These are phyloP conservation scores for Plebejus argus DNA, from an alignment of 2,888 invertebrate species.

Conservation along the genomic window DNA sequence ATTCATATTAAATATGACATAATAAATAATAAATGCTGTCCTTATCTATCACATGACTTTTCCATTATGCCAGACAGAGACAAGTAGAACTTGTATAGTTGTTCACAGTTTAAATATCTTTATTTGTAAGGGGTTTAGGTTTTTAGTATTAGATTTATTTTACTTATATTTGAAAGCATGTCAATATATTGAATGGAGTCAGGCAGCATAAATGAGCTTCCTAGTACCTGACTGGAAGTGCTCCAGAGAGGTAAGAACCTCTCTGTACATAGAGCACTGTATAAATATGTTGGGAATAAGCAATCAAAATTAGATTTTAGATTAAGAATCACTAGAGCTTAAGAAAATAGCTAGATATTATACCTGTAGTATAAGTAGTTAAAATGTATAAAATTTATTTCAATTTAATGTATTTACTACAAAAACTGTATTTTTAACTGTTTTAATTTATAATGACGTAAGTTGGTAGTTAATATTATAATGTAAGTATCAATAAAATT, in stretches of 20 bases:
- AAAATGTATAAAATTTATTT: neutral
- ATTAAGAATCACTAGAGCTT: neutral
- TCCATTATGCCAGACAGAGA: too few species aligned
- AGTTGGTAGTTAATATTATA: neutral
- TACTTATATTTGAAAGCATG: constrained; percentile 12
- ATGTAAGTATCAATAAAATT: constrained; percentile 44
- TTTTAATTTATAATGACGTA: neutral
- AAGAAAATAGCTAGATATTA: neutral
- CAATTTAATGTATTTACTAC: neutral
- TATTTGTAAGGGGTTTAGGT: neutral
- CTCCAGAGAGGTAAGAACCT: constrained; percentile 65
- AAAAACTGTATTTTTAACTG: neutral
- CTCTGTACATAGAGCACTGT: constrained; percentile 57
- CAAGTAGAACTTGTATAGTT: neutral
- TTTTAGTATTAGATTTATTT: neutral
- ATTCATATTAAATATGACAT: too few species aligned
- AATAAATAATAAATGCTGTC: too few species aligned
- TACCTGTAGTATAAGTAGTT: neutral
- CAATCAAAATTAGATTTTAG: constrained; percentile 48
- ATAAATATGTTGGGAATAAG: constrained; percentile 62
- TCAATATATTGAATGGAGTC: constrained; percentile 55
- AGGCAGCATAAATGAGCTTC: constrained; percentile 73
- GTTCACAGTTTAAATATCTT: neutral
- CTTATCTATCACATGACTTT: too few species aligned
- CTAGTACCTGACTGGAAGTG: constrained; percentile 77